Conservation (phyloP, 2,797 vertebrate species). For the Micromesistius poutassou region DNA sequence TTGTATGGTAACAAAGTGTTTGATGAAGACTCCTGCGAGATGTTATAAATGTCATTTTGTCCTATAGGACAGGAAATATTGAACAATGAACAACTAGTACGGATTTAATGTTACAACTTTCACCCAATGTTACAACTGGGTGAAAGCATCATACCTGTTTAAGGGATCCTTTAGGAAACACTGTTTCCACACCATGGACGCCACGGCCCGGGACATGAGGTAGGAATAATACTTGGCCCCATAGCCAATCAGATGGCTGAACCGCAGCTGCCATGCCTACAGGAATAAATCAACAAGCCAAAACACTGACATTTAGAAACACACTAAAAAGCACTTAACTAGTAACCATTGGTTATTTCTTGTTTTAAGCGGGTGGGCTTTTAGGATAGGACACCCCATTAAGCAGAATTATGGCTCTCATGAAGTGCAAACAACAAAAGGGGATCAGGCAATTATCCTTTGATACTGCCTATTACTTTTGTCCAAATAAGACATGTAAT, state of each 20-base stretch:
- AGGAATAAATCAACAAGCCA: slow-evolving; percentile 6
- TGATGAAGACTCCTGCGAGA: background rate
- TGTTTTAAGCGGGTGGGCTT: background rate
- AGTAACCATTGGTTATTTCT: background rate
- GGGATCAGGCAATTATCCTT: background rate
- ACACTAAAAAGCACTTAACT: background rate
- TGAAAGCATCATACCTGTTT: slow-evolving; percentile 79
- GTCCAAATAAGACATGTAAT: slow-evolving; percentile 20
- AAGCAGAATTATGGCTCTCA: background rate
- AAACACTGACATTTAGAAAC: background rate
- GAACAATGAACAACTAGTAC: background rate
- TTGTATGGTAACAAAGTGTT: background rate
- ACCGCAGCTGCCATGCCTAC: slow-evolving; percentile 96
- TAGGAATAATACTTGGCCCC: slow-evolving; percentile 98
- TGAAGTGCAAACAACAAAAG: background rate
- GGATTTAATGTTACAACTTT: background rate
- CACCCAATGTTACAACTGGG: too few species aligned
- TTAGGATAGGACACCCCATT: background rate
- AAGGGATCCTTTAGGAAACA: slow-evolving; percentile 91
- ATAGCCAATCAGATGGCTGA: slow-evolving; percentile 94
- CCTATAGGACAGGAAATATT: background rate
- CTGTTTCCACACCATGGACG: slow-evolving; percentile 96
- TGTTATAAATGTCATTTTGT: background rate
- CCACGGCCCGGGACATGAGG: slow-evolving; percentile 94
- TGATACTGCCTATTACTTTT: background rate